These are phyloP conservation scores for Acrobasis suavella DNA, from an alignment of 2,888 invertebrate genomes.

Conservation along the genomic window DNA sequence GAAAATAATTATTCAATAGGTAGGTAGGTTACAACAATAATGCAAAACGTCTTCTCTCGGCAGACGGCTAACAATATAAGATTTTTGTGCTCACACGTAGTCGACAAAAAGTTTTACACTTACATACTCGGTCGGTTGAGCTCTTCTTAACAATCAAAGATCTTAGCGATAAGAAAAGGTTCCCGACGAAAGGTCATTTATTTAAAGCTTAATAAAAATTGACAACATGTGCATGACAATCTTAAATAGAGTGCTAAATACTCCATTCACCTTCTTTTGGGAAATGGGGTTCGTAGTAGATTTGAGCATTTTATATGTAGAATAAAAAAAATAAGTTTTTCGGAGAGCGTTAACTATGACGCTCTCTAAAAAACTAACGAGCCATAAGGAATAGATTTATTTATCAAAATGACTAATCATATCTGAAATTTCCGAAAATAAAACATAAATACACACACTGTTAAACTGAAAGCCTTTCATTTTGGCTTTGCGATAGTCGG, in stretches of 20 bases:
- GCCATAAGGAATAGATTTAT: too few species aligned
- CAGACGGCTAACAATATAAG: not conserved
- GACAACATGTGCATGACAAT: conserved; percentile 3
- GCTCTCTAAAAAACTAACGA: too few species aligned
- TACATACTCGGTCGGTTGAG: not conserved
- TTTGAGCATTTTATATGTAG: not conserved
- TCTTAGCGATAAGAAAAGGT: not conserved
- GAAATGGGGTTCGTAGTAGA: not conserved
- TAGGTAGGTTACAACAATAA: too few species aligned
- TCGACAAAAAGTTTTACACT: not conserved
- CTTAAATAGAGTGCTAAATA: conserved; percentile 5
- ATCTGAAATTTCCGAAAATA: too few species aligned
- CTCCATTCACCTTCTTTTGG: conserved; percentile 4
- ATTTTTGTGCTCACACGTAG: not conserved
- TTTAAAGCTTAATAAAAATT: conserved; percentile 12
- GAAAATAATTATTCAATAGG: too few species aligned
- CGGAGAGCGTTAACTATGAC: too few species aligned
- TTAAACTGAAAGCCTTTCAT: too few species aligned
- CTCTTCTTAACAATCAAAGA: not conserved
- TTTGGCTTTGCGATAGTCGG: too few species aligned
- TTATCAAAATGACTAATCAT: too few species aligned
- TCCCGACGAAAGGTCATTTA: conserved; percentile 7
- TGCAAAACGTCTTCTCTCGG: too few species aligned
- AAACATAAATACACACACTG: too few species aligned
- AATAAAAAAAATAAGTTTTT: too few species aligned